A percentile compares a stretch with the other conserved stretches of the same genome.
Evolutionary conservation across 2,888 invertebrate genomes (phyloP).

Genomic region (Stegana nigrithorax): DNA sequence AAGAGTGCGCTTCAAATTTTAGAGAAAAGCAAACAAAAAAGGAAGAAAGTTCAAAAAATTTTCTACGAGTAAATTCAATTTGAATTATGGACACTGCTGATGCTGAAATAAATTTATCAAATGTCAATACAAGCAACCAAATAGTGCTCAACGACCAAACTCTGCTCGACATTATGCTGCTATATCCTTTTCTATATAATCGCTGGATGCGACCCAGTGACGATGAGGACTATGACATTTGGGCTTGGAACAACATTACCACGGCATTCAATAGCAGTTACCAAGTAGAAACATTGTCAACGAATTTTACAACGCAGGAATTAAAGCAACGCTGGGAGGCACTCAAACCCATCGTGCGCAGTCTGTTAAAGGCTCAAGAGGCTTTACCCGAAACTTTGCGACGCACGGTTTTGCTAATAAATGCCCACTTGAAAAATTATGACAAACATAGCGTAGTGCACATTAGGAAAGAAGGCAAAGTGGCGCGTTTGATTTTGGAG

Average conservation of each 20-base stretch:
- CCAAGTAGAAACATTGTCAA: slow-evolving; percentile 4
- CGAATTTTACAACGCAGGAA: slow-evolving; percentile 37
- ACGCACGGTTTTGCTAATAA: slow-evolving; percentile 36
- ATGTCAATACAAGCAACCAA: slow-evolving; percentile 27
- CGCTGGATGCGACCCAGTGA: not conserved
- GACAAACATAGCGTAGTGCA: slow-evolving; percentile 8
- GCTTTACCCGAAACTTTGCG: slow-evolving; percentile 39
- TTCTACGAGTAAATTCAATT: too few relatives aligned
- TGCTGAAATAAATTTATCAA: slow-evolving; percentile 34
- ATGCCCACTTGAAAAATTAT: not conserved
- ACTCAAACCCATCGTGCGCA: slow-evolving; percentile 39
- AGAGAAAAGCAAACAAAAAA: too few relatives aligned
- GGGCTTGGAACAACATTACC: slow-evolving; percentile 43
- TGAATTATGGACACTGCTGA: too few relatives aligned
- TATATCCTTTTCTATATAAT: slow-evolving; percentile 34
- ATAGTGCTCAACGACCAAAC: slow-evolving; percentile 42
- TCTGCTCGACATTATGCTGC: slow-evolving; percentile 36
- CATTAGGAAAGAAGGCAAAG: not conserved
- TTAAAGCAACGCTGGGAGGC: slow-evolving; percentile 49
- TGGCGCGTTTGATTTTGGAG: slow-evolving; percentile 27
- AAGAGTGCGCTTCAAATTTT: too few relatives aligned
- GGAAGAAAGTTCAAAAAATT: too few relatives aligned
- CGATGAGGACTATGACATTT: slow-evolving; percentile 38
- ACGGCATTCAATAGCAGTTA: slow-evolving; percentile 37
- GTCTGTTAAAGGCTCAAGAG: slow-evolving; percentile 34